A percentile compares a stretch with the other conserved stretches of the same genome.
phyloP scores from a whole-genome alignment of 2,113 vertebrate species.

The Forbesichthys papilliferus region DNA sequence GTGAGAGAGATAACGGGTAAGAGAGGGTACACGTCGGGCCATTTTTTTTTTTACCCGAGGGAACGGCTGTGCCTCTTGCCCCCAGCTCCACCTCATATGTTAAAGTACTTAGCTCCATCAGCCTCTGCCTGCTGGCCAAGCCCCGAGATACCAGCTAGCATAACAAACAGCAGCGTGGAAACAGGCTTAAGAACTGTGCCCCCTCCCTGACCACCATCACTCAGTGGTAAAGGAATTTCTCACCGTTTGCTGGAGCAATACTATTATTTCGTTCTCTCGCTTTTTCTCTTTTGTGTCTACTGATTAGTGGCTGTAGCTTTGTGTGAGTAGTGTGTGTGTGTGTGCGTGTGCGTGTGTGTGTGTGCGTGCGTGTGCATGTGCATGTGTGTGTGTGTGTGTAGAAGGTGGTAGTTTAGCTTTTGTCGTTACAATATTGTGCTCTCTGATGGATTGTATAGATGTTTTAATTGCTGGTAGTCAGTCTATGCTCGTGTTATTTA shows the following conservation, averaged over 20 bases:
- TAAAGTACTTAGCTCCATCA: conserved; percentile 54
- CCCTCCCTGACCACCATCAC: not conserved
- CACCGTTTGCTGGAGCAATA: conserved; percentile 34
- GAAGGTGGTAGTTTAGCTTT: too few species aligned
- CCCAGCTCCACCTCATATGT: conserved; percentile 34
- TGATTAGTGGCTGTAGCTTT: too few species aligned
- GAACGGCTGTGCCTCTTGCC: not conserved
- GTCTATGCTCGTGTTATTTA: not conserved
- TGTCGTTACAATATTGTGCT: too few species aligned
- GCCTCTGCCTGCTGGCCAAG: conserved; percentile 21
- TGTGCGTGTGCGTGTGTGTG: too few species aligned
- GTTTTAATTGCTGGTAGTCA: not conserved
- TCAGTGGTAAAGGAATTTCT: conserved; percentile 27
- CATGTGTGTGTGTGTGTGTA: too few species aligned
- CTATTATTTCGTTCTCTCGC: conserved; percentile 19
- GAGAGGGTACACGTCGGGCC: conserved; percentile 26
- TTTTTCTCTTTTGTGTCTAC: not conserved
- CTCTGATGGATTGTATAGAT: too few species aligned
- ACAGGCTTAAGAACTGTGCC: conserved; percentile 39
- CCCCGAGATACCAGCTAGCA: conserved; percentile 52
- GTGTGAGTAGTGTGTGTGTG: too few species aligned
- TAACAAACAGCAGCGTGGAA: conserved; percentile 41
- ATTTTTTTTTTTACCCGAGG: conserved; percentile 1
- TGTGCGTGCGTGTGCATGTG: too few species aligned
- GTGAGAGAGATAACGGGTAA: not conserved